A percentile compares a stretch with the other conserved stretches of the same genome.
Conservation (phyloP, 2,888 invertebrate species). For the Melieria picta region DNA sequence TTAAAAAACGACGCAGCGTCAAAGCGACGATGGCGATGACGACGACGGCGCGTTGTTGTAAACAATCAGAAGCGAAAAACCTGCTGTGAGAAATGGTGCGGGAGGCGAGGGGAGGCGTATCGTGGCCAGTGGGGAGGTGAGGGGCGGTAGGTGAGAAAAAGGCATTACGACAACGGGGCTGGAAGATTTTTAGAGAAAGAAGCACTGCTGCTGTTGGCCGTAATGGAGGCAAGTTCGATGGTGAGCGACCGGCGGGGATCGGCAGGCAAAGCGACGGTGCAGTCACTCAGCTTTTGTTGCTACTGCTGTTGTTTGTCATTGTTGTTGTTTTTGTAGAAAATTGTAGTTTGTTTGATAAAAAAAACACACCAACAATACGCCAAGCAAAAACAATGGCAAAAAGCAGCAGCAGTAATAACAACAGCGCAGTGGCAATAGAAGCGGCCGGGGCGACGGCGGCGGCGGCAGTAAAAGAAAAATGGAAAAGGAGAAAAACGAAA, state of each 20-base stretch:
- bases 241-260: not conserved
- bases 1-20: conserved; percentile 13
- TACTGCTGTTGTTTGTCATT: not conserved
- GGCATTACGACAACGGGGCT: conserved; percentile 5
- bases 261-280: conserved; percentile 13
- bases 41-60: not conserved
- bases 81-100: conserved; percentile 29
- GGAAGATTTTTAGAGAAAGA: conserved; percentile 21
- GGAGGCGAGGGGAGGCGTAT: not conserved
- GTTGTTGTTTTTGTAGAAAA: conserved; percentile 18
- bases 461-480: conserved; percentile 10
- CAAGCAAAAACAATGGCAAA: conserved; percentile 4
- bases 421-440: conserved; percentile 14
- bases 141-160: conserved; percentile 33
- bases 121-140: not conserved
- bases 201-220: conserved; percentile 7
- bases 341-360: conserved; percentile 23
- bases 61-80: conserved; percentile 32
- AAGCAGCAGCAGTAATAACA: conserved; percentile 25
- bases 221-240: not conserved
- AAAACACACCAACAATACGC: not conserved
- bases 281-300: conserved; percentile 21
- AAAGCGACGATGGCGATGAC: not conserved
- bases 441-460: no score
- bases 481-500: conserved; percentile 28